Evolutionary conservation across 1,140 invertebrate genomes (phyloP).

Genomic region (Brachionus rubens): DNA sequence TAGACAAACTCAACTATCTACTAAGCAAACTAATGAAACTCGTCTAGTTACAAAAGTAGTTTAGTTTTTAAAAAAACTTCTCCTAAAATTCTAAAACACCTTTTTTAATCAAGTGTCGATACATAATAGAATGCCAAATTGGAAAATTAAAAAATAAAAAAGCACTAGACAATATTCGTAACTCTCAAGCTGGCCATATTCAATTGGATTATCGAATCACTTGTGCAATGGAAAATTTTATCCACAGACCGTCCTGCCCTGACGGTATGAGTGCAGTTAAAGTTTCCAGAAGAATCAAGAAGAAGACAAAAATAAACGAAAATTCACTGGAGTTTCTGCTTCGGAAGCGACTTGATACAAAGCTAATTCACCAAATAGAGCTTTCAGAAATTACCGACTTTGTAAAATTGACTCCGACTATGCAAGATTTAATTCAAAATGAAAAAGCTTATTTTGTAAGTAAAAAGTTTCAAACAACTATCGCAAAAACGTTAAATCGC

Average conservation of each 20-base stretch:
- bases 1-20: too few relatives aligned
- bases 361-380: not conserved
- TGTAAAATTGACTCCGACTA: not conserved
- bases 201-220: not conserved
- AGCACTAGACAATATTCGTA: not conserved
- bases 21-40: too few relatives aligned
- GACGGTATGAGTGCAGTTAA: not conserved
- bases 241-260: not conserved
- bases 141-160: not conserved
- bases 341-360: not conserved
- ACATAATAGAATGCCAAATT: not conserved
- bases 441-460: not conserved
- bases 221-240: not conserved
- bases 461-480: not conserved
- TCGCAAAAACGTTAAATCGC: too few relatives aligned
- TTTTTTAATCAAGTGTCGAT: slow-evolving; percentile 4
- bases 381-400: not conserved
- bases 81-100: too few relatives aligned
- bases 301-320: not conserved
- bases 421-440: not conserved
- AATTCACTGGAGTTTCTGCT: not conserved
- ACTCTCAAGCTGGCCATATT: not conserved
- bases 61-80: not conserved
- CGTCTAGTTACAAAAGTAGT: not conserved
- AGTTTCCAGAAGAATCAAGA: not conserved